These are phyloP conservation scores for Oncorhynchus clarkii DNA, from an alignment of 2,113 vertebrate genomes.

Conservation along the genomic window DNA sequence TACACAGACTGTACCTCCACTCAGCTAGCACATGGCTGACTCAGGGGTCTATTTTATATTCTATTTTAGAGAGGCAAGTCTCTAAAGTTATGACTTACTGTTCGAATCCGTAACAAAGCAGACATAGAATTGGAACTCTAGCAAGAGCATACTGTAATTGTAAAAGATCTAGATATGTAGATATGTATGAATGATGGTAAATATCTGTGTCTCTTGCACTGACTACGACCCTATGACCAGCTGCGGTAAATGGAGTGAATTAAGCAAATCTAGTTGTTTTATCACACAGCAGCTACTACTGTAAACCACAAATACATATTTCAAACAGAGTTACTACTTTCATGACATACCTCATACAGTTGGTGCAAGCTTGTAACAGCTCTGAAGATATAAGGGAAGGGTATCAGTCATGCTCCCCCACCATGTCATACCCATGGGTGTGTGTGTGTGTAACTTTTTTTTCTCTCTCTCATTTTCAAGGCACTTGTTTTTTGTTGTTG, in stretches of 20 bases:
- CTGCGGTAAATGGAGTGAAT: neutral
- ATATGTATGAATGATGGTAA: neutral
- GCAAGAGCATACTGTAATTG: neutral
- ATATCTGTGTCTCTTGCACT: neutral
- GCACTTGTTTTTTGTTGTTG: too few species aligned
- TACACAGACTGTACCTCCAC: neutral
- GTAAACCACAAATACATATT: too few species aligned
- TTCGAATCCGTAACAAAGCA: neutral
- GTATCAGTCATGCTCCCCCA: constrained; percentile 10
- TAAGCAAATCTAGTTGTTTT: neutral
- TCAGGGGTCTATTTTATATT: neutral
- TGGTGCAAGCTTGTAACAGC: too few species aligned
- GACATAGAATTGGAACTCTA: neutral
- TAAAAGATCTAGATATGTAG: too few species aligned
- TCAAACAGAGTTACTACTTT: neutral
- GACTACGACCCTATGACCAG: neutral
- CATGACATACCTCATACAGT: neutral
- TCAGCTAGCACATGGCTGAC: neutral
- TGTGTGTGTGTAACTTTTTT: too few species aligned
- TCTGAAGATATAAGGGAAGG: neutral
- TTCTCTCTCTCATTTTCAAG: too few species aligned
- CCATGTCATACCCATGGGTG: constrained; percentile 4
- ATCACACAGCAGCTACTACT: neutral
- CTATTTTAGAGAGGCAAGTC: neutral
- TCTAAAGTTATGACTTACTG: neutral